Percentiles rank a stretch among this genome's conserved stretches.
phyloP scores from a whole-genome alignment of 2,797 vertebrate species.

The Molothrus aeneus region DNA sequence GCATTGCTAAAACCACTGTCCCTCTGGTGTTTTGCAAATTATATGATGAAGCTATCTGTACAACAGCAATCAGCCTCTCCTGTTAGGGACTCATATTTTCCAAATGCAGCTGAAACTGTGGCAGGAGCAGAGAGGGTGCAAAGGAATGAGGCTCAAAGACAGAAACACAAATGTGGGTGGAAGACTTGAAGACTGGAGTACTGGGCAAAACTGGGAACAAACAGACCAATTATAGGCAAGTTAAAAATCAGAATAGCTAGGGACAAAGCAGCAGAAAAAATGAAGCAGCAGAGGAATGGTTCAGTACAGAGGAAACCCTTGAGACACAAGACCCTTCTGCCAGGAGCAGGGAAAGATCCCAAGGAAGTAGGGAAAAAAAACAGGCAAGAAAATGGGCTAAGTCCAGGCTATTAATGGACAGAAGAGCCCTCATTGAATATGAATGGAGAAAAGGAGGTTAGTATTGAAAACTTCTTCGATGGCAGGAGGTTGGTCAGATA shows the following conservation, averaged over 20 bases:
- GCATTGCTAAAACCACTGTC: background rate
- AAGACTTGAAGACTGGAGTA: background rate
- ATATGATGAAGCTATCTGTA: background rate
- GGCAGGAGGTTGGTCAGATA: background rate
- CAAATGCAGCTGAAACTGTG: background rate
- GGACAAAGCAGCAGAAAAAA: background rate
- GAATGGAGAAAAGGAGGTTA: background rate
- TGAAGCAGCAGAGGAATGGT: background rate
- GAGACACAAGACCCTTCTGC: background rate
- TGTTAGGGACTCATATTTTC: background rate
- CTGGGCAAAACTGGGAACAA: background rate
- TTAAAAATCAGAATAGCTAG: background rate
- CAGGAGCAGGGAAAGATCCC: background rate
- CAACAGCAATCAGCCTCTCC: background rate
- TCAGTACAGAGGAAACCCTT: background rate
- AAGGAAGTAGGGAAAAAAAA: background rate
- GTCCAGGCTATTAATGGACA: background rate
- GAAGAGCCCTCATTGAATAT: background rate
- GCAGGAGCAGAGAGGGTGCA: background rate
- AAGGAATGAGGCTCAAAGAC: background rate
- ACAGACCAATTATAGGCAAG: too few species aligned
- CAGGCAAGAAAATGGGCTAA: background rate
- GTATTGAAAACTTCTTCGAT: background rate
- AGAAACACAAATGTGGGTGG: background rate
- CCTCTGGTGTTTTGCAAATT: background rate